Conservation (phyloP, 2,113 vertebrate species). For the Taxidea taxus region DNA sequence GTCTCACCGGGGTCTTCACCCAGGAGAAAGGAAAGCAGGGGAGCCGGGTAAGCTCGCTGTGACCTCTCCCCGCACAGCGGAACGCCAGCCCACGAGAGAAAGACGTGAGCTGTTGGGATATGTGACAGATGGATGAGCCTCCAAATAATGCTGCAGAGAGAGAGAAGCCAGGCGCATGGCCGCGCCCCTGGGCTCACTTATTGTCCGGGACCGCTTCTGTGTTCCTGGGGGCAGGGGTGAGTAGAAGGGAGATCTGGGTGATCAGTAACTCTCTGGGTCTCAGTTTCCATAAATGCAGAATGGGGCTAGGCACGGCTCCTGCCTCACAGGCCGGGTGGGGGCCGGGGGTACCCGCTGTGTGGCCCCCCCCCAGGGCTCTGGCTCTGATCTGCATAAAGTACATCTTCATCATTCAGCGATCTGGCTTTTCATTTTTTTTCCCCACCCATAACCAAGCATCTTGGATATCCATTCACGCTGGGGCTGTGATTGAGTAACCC, state of each 20-base stretch:
- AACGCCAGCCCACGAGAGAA: not conserved
- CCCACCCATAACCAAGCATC: not conserved
- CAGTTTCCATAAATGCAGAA: not conserved
- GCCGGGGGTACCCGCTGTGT: not conserved
- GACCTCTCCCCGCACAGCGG: fast-evolving
- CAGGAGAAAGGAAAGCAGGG: not conserved
- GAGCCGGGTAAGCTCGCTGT: fast-evolving
- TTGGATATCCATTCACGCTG: not conserved
- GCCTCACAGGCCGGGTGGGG: not conserved
- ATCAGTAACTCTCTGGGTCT: not conserved
- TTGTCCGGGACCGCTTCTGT: not conserved
- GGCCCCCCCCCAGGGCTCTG: not conserved
- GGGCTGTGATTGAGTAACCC: not conserved
- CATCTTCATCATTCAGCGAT: not conserved
- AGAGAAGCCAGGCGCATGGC: not conserved
- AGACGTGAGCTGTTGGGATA: not conserved
- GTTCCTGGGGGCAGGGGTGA: not conserved
- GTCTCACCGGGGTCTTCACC: not conserved
- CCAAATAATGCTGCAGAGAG: not conserved
- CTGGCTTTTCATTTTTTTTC: not conserved
- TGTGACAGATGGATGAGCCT: not conserved
- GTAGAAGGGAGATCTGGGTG: not conserved
- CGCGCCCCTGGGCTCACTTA: not conserved
- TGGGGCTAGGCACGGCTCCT: not conserved
- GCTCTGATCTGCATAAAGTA: fast-evolving